Conservation (phyloP, 2,113 vertebrate genomes). For the Notothenia rossii region DNA sequence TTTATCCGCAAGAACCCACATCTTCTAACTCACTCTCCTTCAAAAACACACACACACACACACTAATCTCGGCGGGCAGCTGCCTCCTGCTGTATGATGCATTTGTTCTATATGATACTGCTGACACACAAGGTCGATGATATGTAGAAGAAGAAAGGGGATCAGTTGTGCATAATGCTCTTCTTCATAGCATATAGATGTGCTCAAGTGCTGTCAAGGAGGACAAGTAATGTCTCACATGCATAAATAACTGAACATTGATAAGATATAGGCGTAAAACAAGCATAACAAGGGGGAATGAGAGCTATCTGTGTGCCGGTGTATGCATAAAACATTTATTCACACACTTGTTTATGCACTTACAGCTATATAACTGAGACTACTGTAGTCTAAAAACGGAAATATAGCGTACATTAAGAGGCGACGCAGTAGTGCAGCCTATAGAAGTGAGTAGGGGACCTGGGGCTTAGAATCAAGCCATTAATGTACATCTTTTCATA, state of each 20-base stretch:
- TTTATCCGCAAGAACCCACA: conserved; percentile 4
- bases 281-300: background rate
- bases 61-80: conserved; percentile 14
- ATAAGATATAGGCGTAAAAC: background rate
- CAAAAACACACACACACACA: background rate
- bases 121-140: conserved; percentile 62
- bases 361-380: conserved; percentile 1
- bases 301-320: background rate
- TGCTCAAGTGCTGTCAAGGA: background rate
- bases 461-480: conserved; percentile 30
- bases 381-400: conserved; percentile 17
- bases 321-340: conserved; percentile 22
- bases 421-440: conserved; percentile 19
- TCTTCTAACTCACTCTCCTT: conserved; percentile 5
- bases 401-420: background rate
- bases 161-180: conserved; percentile 16
- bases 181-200: background rate
- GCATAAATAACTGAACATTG: conserved; percentile 3
- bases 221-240: background rate
- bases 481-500: conserved; percentile 49
- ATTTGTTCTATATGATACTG: conserved; percentile 39
- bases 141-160: conserved; percentile 34
- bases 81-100: conserved; percentile 40
- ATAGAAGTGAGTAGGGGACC: conserved; percentile 30
- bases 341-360: conserved; percentile 1